Evolutionary conservation across 2,797 vertebrate genomes (phyloP).

Genomic region (Helicolenus hilgendorfi): DNA sequence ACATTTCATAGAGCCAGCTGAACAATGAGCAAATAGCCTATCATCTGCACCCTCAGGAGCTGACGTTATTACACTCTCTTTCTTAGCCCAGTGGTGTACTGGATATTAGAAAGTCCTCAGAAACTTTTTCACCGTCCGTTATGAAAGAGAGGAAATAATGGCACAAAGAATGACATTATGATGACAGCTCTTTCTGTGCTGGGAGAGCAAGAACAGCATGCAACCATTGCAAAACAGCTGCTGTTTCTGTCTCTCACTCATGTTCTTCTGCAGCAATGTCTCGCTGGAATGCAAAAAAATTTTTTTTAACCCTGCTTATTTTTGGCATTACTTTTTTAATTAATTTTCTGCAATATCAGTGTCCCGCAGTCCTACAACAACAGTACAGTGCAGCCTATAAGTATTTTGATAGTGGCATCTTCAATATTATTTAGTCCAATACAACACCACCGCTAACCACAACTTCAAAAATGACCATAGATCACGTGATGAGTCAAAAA

Average conservation of each 20-base stretch:
- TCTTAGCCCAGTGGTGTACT: not conserved
- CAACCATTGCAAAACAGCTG: not conserved
- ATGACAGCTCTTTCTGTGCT: not conserved
- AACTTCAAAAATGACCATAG: not conserved
- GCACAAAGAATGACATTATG: not conserved
- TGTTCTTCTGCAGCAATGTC: not conserved
- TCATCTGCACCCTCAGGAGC: slow-evolving; percentile 35
- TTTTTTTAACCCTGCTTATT: not conserved
- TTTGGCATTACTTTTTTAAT: no score
- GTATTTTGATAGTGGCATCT: not conserved
- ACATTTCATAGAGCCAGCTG: slow-evolving; percentile 36
- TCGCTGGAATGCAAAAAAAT: not conserved
- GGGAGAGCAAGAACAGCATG: not conserved
- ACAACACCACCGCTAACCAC: not conserved
- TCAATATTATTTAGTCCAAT: not conserved
- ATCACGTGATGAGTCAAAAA: not conserved
- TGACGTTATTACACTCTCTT: slow-evolving; percentile 8
- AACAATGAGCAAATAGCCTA: slow-evolving; percentile 43
- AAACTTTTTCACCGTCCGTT: not conserved
- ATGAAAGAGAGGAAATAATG: not conserved
- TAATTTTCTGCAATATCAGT: not conserved
- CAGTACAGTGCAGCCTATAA: not conserved
- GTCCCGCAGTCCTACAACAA: not conserved
- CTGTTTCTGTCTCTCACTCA: not conserved
- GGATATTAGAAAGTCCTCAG: not conserved